A percentile compares a stretch with the other conserved stretches of the same genome.
Evolutionary conservation across 2,888 invertebrate species (phyloP).

Genomic region (Bimastos eiseni): DNA sequence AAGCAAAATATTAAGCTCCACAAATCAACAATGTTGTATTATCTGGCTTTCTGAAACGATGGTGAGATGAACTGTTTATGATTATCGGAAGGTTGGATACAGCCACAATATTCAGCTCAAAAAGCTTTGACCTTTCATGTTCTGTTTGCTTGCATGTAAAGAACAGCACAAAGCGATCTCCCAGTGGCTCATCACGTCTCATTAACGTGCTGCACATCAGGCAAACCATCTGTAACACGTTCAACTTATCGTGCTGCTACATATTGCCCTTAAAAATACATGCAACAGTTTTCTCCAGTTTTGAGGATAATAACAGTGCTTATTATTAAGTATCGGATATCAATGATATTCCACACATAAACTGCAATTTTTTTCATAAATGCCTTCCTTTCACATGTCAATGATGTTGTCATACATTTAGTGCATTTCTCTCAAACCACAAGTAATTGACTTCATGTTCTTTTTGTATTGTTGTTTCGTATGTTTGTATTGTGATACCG

Average conservation of each 20-base stretch:
- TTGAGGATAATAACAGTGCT: background rate
- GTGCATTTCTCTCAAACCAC: too few relatives aligned
- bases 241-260: background rate
- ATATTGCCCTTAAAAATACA: background rate
- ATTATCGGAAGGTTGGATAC: background rate
- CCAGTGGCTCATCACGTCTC: background rate
- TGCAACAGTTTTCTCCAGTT: background rate
- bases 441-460: too few relatives aligned
- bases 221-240: background rate
- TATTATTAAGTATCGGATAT: too few relatives aligned
- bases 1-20: background rate
- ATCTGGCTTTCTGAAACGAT: background rate
- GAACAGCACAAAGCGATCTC: background rate
- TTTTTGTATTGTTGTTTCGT: too few relatives aligned
- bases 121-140: background rate
- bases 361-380: too few relatives aligned
- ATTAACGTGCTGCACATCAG: background rate
- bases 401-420: too few relatives aligned
- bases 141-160: background rate
- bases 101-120: background rate
- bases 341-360: too few relatives aligned
- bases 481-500: too few relatives aligned
- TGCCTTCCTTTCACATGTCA: too few relatives aligned
- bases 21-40: background rate
- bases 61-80: background rate